A percentile compares a stretch with the other conserved stretches of the same genome.
These are phyloP conservation scores for Nineta flava DNA, from an alignment of 2,888 invertebrate genomes.

Conservation along the genomic window DNA sequence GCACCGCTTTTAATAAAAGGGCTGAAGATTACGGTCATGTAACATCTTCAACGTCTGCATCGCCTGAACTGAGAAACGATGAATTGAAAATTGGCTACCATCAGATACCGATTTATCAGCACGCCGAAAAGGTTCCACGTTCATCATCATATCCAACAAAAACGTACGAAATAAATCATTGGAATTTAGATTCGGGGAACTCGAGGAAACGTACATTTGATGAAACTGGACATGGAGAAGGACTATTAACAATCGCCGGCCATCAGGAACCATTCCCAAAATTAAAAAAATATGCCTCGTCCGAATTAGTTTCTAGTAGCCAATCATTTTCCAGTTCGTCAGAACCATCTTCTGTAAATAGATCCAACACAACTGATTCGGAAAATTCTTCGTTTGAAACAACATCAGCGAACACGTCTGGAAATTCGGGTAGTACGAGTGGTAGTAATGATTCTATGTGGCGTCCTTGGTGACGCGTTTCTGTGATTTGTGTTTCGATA, in stretches of 20 bases:
- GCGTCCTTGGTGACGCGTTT: slow-evolving; percentile 26
- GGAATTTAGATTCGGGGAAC: background rate
- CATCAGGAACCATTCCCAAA: background rate
- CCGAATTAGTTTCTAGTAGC: slow-evolving; percentile 7
- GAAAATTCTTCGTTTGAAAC: slow-evolving; percentile 1
- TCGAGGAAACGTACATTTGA: background rate
- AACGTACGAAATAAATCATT: no score
- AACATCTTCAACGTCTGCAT: slow-evolving; percentile 37
- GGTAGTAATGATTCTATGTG: slow-evolving; percentile 23
- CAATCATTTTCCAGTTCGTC: background rate
- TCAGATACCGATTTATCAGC: slow-evolving; percentile 11
- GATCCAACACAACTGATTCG: slow-evolving; percentile 1
- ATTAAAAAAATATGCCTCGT: background rate
- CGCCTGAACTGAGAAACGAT: slow-evolving; percentile 24
- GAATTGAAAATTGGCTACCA: slow-evolving; percentile 11
- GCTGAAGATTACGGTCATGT: slow-evolving; percentile 20
- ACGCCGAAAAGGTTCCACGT: slow-evolving; percentile 6
- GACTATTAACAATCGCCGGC: slow-evolving; percentile 3
- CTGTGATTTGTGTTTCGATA: background rate
- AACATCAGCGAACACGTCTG: slow-evolving; percentile 2
- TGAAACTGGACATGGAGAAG: background rate
- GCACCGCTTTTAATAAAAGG: slow-evolving; percentile 16
- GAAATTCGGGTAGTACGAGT: slow-evolving; percentile 2
- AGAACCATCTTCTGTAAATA: slow-evolving; percentile 5
- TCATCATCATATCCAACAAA: no score